Base-by-base conservation (phyloP, 2,888 invertebrate species). In the Hirtodrosophila histrioides region DNA sequence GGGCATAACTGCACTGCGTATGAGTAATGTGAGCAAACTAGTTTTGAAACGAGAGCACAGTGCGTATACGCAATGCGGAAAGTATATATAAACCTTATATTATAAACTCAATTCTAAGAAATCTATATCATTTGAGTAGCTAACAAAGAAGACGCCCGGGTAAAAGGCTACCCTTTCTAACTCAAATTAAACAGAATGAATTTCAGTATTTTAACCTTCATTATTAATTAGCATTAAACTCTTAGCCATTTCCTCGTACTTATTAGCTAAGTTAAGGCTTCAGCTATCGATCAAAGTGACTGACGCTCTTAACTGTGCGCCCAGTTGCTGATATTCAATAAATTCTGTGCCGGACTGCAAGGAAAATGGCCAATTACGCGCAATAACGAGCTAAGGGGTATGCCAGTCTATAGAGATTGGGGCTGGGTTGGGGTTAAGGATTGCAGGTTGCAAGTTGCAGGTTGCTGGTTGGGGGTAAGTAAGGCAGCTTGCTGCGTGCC, bases 311-410 rank as follows among this genome's bases (percentile, higher is more conserved):
- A 17, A 51, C 48, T 33, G 23, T 44, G 41, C 7, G 11, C 27
- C 29, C 54, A 41, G 51, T 48, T 46, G 36, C 11, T 61, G 78
- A 77, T 87, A 78, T 85, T 87, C 88, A 84, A 82, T 87, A 87
- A 85, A 87, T 87, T 87, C 58, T 67, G 50, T 48, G 62, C 62
- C 36, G 62, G 69, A 69, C 80, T 65, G 62, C 66, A 4, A 53
- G 56, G 71, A 85, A 82, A 82, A 87, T 85, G 86, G 88, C 78
- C 82, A 82, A 87, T 82, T 87, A 87, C 88, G 86, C 70, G 75
- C 66, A 72, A 87, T 87, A 87, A 85, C 86, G 88, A 82, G 86
- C 69, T 62, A 67, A 72, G 82, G 78, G 81, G 62, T 75, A 56
- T 69, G 69, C 70, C 78, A 82, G 63, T 35, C 44, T 24, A 48